Conservation (phyloP, 2,113 vertebrate species). For the Nibea coibor region DNA sequence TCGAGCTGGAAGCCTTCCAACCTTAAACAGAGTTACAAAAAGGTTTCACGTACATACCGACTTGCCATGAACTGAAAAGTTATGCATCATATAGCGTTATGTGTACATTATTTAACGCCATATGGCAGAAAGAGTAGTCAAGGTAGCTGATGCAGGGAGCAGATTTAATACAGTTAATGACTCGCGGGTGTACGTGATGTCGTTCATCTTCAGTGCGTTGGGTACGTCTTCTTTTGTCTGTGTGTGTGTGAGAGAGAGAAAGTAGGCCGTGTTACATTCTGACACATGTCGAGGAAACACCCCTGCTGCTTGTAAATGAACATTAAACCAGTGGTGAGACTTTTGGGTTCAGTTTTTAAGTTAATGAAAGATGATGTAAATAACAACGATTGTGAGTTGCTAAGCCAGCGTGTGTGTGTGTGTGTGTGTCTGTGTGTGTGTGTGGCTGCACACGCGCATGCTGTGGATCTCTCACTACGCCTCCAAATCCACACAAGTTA, state of each 20-base stretch:
- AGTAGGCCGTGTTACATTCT: neutral
- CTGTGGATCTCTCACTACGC: neutral
- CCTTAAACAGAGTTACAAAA: neutral
- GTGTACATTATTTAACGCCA: neutral
- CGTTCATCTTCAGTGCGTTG: neutral
- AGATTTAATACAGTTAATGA: neutral
- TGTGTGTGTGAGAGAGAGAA: neutral
- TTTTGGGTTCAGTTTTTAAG: neutral
- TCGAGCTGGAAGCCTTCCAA: neutral
- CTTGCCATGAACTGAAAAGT: neutral
- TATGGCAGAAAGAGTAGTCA: neutral
- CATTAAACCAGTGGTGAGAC: no score
- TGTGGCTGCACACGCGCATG: no score
- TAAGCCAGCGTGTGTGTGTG: neutral
- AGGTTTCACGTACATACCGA: neutral
- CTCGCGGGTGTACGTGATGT: neutral
- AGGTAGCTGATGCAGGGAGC: neutral
- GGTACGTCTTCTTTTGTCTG: neutral
- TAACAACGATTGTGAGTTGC: neutral
- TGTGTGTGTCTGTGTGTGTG: neutral
- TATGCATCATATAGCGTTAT: no score
- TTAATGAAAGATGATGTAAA: neutral
- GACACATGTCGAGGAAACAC: neutral
- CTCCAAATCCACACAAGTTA: slow-evolving; percentile 22
- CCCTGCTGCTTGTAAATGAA: neutral